Conservation (phyloP, 2,888 invertebrate genomes). For the Phalera bucephala region DNA sequence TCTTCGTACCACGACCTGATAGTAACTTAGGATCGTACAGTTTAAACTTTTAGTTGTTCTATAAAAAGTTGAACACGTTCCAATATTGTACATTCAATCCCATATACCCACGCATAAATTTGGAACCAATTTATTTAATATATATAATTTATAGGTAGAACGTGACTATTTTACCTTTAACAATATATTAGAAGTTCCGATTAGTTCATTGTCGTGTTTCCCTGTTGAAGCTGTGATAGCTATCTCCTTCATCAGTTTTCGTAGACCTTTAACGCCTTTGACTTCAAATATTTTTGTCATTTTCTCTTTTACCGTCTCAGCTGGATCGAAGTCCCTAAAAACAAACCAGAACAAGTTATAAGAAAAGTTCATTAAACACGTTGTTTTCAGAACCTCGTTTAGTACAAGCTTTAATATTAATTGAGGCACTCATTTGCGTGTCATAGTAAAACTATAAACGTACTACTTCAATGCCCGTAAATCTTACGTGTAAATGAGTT, state of each 20-base stretch:
- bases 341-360: background rate
- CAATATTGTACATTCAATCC: slow-evolving; percentile 4
- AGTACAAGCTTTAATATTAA: too few relatives aligned
- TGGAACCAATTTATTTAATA: too few relatives aligned
- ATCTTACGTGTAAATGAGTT: slow-evolving; percentile 9
- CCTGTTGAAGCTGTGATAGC: slow-evolving; percentile 97
- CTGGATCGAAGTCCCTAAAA: slow-evolving; percentile 93
- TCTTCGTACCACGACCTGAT: too few relatives aligned
- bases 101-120: background rate
- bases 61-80: background rate
- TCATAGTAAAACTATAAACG: background rate
- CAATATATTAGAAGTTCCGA: slow-evolving; percentile 93
- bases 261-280: slow-evolving; percentile 92
- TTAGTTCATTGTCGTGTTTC: slow-evolving; percentile 97
- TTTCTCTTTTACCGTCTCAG: slow-evolving; percentile 94
- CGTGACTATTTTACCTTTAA: too few relatives aligned
- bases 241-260: slow-evolving; percentile 94
- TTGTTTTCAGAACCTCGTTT: too few relatives aligned
- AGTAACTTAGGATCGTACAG: too few relatives aligned
- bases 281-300: slow-evolving; percentile 93
- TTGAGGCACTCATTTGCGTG: slow-evolving; percentile 20
- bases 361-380: too few relatives aligned
- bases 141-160: too few relatives aligned
- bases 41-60: too few relatives aligned
- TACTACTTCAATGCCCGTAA: slow-evolving; percentile 6